Percentiles rank a stretch among this genome's conserved stretches.
These are phyloP conservation scores for Nasonia giraulti DNA, from an alignment of 1,140 invertebrate species.

Conservation along the genomic window DNA sequence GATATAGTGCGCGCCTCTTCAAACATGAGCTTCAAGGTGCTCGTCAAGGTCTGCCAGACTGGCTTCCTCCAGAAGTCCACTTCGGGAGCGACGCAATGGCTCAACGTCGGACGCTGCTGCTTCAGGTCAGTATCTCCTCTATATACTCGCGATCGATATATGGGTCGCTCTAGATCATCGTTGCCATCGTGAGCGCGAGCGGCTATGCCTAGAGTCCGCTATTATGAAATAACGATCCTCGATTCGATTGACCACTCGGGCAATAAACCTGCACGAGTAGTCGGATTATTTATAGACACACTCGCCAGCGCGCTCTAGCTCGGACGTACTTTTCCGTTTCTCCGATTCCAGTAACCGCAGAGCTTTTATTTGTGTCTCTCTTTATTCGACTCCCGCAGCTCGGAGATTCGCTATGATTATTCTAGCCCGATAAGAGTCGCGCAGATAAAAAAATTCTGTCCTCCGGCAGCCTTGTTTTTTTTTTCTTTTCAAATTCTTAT, in stretches of 20 bases:
- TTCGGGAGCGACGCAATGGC: not conserved
- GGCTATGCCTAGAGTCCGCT: not conserved
- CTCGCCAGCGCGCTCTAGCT: too few relatives aligned
- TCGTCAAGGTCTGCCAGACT: conserved; percentile 32
- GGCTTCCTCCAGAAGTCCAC: not conserved
- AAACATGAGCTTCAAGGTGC: conserved; percentile 43
- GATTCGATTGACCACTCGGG: not conserved
- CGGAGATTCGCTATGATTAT: too few relatives aligned
- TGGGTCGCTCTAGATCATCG: too few relatives aligned
- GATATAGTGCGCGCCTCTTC: not conserved
- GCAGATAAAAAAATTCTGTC: too few relatives aligned
- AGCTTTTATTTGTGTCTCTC: not conserved
- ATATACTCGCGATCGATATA: too few relatives aligned
- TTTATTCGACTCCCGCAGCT: too few relatives aligned
- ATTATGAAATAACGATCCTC: not conserved
- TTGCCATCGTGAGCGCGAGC: too few relatives aligned
- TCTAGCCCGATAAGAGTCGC: too few relatives aligned
- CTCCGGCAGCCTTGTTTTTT: too few relatives aligned
- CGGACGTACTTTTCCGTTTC: conserved; percentile 5
- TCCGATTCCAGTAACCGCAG: not conserved
- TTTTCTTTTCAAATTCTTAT: too few relatives aligned
- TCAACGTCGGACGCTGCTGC: conserved; percentile 21
- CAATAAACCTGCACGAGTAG: not conserved
- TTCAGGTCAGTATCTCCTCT: conserved; percentile 37
- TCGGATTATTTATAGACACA: not conserved